Evolutionary conservation across 2,113 vertebrate genomes (phyloP), one percentile per base, ranked within the genome.

Genomic region (Abramis brama): DNA sequence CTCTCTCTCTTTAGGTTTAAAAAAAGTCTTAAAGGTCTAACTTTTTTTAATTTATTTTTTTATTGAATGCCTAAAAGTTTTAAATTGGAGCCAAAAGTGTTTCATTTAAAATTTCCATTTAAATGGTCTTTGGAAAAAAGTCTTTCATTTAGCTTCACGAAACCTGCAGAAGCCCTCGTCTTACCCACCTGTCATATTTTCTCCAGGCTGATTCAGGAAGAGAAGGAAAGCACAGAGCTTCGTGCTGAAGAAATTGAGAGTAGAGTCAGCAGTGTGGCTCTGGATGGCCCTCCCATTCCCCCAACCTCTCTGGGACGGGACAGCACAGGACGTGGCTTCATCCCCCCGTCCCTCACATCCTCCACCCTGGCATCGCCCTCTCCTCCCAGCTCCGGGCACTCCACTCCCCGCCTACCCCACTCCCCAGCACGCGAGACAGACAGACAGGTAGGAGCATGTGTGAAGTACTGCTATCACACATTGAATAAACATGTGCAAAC

Each of bases 301-400:
- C 96, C 96, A 12, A 91, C 94, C 68, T 93, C 95, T 15, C 91
- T 96, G 87, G 94, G 89, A 2, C 91, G 94, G 80, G 94, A 95
- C 89, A 66, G 91, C 76, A 86, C 92, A 66, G 96, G 90, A 47
- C 94, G 96, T 79, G 93, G 95, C 87, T 96, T 96, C 87, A 95
- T 97, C 86, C 95, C 97, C 7, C 94, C 96, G 4, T 97, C 97
- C n/a, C 96, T 97, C 91, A 97, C 97, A 36, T 97, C 97, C 68
- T 97, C 97, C 83, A 97, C 97, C 77, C 93, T 97, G 82, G 97
- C 97, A 91, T 97, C 96, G 43, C 97, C 97, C 7, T 98, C 97
- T 7, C 97, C 97, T 9, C 97, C 97, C 85, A 97, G 97, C 93
- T 97, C 97, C 0, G 97, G 97, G 6, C 96, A 96, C 90, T 97